phyloP scores from a whole-genome alignment of 23 tunicate genomes.

The Ciona savignyi region DNA sequence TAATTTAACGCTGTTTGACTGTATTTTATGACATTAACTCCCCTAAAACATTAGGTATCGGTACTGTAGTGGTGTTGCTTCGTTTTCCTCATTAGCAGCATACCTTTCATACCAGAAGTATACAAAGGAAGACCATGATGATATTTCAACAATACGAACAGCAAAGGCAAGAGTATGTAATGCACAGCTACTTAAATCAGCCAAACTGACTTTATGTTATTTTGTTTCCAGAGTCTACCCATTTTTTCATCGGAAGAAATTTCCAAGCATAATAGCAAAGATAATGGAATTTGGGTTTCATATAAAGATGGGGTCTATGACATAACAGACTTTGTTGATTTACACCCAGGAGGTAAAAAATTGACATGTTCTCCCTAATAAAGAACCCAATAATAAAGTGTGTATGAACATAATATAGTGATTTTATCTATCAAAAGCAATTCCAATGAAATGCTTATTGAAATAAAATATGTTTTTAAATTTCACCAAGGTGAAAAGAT shows the following conservation, averaged over 20 bases:
- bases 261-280: constrained; percentile 39
- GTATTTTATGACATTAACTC: too few relatives aligned
- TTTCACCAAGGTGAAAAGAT: constrained; percentile 88
- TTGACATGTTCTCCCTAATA: neutral
- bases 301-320: constrained; percentile 97
- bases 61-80: too few relatives aligned
- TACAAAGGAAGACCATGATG: neutral
- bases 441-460: too few relatives aligned
- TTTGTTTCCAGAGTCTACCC: constrained; percentile 20
- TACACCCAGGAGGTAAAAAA: constrained; percentile 91
- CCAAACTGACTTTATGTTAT: neutral
- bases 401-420: neutral
- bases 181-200: too few relatives aligned
- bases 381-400: too few relatives aligned
- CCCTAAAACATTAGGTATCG: too few relatives aligned
- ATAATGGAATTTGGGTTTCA: constrained; percentile 89
- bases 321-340: constrained; percentile 81
- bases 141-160: neutral
- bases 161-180: neutral
- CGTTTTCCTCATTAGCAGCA: neutral
- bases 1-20: too few relatives aligned
- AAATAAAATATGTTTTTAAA: too few relatives aligned
- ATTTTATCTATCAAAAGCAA: neutral
- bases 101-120: neutral
- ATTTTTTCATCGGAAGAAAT: constrained; percentile 67